These are phyloP conservation scores for Caenorhabditis sulstoni DNA, from an alignment of 2,888 invertebrate genomes.

Conservation along the genomic window DNA sequence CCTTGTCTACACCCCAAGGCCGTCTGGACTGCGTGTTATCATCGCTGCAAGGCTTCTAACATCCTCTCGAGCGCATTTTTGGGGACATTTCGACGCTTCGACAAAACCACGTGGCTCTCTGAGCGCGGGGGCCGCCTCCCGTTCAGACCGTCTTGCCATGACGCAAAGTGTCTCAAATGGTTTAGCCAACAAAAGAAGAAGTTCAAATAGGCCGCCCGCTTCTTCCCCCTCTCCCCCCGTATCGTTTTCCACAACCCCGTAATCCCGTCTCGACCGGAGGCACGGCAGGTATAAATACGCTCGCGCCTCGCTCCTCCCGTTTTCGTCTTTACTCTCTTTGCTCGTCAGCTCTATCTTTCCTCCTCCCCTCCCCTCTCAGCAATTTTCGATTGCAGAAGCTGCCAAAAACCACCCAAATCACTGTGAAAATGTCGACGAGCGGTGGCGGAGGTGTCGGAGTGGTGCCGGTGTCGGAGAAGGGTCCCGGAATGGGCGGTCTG, in stretches of 20 bases:
- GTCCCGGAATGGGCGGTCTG: slow-evolving; percentile 7
- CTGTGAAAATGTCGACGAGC: slow-evolving; percentile 43
- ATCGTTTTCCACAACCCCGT: slow-evolving; percentile 15
- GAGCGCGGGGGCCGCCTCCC: too few species aligned
- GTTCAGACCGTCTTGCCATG: slow-evolving; percentile 23
- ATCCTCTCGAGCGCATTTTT: too few species aligned
- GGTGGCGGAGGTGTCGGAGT: too few species aligned
- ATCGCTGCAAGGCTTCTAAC: too few species aligned
- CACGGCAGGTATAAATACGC: slow-evolving; percentile 15
- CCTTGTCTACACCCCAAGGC: too few species aligned
- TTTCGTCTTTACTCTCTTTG: slow-evolving; percentile 1
- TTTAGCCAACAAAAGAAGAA: slow-evolving; percentile 26
- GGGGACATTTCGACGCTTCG: too few species aligned
- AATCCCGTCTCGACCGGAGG: slow-evolving; percentile 1
- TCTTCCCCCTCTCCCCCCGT: slow-evolving; percentile 1
- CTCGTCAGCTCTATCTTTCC: background rate
- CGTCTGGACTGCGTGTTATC: too few species aligned
- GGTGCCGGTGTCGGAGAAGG: slow-evolving; percentile 46
- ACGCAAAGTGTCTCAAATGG: slow-evolving; percentile 5
- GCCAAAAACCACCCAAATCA: slow-evolving; percentile 39
- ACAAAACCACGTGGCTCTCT: too few species aligned
- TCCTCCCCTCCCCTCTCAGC: background rate
- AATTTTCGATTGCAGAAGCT: slow-evolving; percentile 37
- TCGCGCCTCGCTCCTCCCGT: background rate
- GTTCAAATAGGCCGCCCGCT: slow-evolving; percentile 50